Evolutionary conservation across 2,113 vertebrate genomes (phyloP).

Genomic region (Proteles cristata): DNA sequence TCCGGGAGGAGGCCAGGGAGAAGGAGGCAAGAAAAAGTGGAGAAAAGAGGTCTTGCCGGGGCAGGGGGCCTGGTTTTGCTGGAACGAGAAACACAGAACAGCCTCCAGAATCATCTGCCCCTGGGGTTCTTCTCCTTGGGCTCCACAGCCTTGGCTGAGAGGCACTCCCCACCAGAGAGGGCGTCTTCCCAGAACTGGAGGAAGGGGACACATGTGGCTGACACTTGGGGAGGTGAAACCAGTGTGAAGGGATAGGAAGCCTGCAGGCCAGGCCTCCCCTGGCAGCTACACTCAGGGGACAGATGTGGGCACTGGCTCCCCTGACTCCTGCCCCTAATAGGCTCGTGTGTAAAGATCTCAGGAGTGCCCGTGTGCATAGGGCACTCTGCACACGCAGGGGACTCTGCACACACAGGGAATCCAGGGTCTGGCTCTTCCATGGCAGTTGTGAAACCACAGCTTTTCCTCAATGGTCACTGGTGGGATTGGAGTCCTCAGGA

Average conservation of each 20-base stretch:
- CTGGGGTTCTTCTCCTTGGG: not conserved
- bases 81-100: not conserved
- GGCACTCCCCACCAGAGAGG: not conserved
- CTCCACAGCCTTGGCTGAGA: not conserved
- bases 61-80: not conserved
- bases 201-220: not conserved
- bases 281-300: not conserved
- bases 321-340: not conserved
- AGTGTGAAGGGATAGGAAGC: not conserved
- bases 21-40: not conserved
- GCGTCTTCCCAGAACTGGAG: not conserved
- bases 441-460: not conserved
- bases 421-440: not conserved
- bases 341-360: too few species aligned
- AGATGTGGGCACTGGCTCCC: not conserved
- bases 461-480: not conserved
- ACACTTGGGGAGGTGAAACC: too few species aligned
- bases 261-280: not conserved
- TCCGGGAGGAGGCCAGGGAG: not conserved
- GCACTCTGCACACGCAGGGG: not conserved
- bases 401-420: too few species aligned
- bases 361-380: too few species aligned
- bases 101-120: not conserved
- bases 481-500: not conserved
- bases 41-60: not conserved